Evolutionary conservation across 2,797 vertebrate genomes (phyloP), one percentile per base, ranked within the genome.

Genomic region (Hirundo rustica): DNA sequence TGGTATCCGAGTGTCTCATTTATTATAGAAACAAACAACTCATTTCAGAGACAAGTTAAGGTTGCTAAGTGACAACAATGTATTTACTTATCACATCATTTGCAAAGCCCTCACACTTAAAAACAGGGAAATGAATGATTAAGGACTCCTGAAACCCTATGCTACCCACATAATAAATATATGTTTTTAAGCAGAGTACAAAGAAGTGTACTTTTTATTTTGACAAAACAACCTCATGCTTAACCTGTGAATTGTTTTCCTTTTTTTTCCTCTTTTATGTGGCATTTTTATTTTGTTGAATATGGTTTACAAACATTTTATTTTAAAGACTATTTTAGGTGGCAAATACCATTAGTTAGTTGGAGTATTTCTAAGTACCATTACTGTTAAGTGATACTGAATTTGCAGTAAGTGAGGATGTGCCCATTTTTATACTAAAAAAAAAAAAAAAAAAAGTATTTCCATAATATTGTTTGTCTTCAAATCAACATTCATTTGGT

Each of bases 21-120:
- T 95, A 95, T 97, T 96, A 95, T 14, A 96, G 96, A 96, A 96
- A 97, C 92, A 96, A 97, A 97, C 96, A 96, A 77, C 87, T 94
- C 91, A 89, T 91, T 95, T 93, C 96, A 96, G 81, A 95, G 89
- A 91, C 19, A 50, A 95, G 94, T 92, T 95, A 94, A 91, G 95
- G 96, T 97, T 97, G 97, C 96, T 97, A 96, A 96, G 97, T 96
- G 95, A 97, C 97, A 96, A 96, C 93, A 96, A 76, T 96, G 93
- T 94, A 89, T 91, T 97, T 96, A 96, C 88, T 96, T 95, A 96
- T 62, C 96, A 74, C 94, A 95, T 91, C 85, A 89, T 96, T 97
- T 95, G 84, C 93, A 89, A 96, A 96, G 45, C 74, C 61, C 75
- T 94, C 77, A 72, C 88, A 87, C 87, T 96, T 97, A 94, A 95